A percentile compares a stretch with the other conserved stretches of the same genome.
Evolutionary conservation across 2,888 invertebrate species (phyloP).

Genomic region (Caenorhabditis sp.): DNA sequence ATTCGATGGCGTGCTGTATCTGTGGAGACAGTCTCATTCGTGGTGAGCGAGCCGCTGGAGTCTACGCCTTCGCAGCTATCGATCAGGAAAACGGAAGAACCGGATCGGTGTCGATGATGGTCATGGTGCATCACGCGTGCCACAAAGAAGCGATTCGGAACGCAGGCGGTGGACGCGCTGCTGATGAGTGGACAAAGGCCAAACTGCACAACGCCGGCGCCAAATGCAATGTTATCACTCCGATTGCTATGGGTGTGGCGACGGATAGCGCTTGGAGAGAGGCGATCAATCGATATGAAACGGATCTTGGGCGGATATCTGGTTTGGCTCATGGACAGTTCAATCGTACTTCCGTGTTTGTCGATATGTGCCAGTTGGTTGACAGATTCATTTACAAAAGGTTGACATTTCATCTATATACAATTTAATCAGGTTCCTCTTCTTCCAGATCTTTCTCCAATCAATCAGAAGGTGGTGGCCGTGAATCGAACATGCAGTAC

Average conservation of each 20-base stretch:
- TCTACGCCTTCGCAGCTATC: slow-evolving; percentile 64
- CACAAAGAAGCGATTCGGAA: slow-evolving; percentile 93
- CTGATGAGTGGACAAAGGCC: slow-evolving; percentile 87
- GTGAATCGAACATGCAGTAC: slow-evolving; percentile 89
- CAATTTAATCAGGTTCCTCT: too few relatives aligned
- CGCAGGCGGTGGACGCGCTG: slow-evolving; percentile 58
- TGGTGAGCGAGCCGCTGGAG: slow-evolving; percentile 59
- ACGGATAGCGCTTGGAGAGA: slow-evolving; percentile 94
- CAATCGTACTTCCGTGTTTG: slow-evolving; percentile 60
- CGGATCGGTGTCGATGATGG: slow-evolving; percentile 89
- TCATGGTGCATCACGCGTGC: slow-evolving; percentile 98
- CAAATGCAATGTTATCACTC: slow-evolving; percentile 95
- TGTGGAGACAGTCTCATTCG: slow-evolving; percentile 67
- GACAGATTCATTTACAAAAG: slow-evolving; percentile 66
- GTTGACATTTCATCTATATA: too few relatives aligned
- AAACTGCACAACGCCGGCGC: slow-evolving; percentile 98
- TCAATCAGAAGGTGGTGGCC: slow-evolving; percentile 90
- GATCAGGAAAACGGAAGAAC: slow-evolving; percentile 88
- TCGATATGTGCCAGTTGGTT: slow-evolving; percentile 68
- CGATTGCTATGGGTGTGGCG: slow-evolving; percentile 96
- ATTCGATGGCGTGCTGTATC: slow-evolving; percentile 69
- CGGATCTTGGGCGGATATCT: slow-evolving; percentile 55
- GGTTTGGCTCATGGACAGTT: slow-evolving; percentile 87
- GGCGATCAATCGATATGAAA: slow-evolving; percentile 86
- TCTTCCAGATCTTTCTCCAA: slow-evolving; percentile 95